phyloP scores from a whole-genome alignment of 2,797 vertebrate genomes.

The Rhabdophis nuchalis region DNA sequence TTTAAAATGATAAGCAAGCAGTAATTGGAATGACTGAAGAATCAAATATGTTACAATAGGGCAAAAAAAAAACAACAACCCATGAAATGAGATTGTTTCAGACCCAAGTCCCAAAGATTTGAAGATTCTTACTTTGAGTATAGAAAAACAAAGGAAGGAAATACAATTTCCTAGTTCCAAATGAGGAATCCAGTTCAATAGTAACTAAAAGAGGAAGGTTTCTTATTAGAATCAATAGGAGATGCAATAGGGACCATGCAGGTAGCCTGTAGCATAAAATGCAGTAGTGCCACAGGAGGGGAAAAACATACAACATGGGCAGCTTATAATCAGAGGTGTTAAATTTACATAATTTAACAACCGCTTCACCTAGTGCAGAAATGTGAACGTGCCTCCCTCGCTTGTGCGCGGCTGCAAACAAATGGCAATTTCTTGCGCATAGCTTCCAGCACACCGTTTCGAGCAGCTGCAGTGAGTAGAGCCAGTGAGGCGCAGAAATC shows the following conservation, averaged over 20 bases:
- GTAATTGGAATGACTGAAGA: background rate
- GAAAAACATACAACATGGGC: background rate
- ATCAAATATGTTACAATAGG: background rate
- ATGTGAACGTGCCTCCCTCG: too few relatives aligned
- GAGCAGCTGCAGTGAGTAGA: too few relatives aligned
- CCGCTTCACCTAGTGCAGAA: too few relatives aligned
- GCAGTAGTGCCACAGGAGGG: slow-evolving; percentile 33
- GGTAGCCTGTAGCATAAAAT: background rate
- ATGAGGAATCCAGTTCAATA: background rate
- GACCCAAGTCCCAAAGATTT: background rate
- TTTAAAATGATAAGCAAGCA: background rate
- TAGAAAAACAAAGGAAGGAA: background rate
- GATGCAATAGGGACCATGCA: slow-evolving; percentile 6
- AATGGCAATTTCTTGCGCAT: too few relatives aligned
- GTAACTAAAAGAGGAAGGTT: background rate
- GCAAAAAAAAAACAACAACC: background rate
- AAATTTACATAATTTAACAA: too few relatives aligned
- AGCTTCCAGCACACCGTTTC: too few relatives aligned
- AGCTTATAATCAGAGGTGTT: background rate
- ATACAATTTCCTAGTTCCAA: background rate
- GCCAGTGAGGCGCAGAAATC: too few relatives aligned
- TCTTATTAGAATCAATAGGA: background rate
- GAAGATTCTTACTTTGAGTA: background rate
- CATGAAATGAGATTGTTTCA: background rate
- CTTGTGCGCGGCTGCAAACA: too few relatives aligned